Evolutionary conservation across 2,797 vertebrate species (phyloP), one percentile per base, ranked within the genome.

Genomic region (Emydoidea blandingii): DNA sequence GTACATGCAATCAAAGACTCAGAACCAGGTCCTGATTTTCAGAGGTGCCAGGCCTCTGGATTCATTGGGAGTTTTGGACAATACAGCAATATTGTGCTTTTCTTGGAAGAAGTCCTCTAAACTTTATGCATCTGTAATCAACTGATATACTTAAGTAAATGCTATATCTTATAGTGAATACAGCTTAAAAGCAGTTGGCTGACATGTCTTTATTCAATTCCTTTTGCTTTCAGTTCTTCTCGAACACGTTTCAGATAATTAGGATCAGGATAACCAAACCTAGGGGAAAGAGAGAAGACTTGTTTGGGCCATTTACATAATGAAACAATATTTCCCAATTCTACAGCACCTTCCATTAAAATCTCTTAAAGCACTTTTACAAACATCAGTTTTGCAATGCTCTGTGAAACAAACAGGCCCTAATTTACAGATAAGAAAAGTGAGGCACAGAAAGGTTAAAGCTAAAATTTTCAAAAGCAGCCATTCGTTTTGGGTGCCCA

Each of bases 221-320:
- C 99, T 98, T 99, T 99, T 74, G 97, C 98, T 96, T 98, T 99
- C 96, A 99, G 96, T 95, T 99, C 99, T 49, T 98, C 98, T 94
- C 97, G 98, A 72, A 99, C 98, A 0, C 99, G 98, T 74, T 89
- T 94, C 96, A 99, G 98, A 87, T 99, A 99, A 44, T 90, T 4
- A n/a, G 98, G 95, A 98, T 99, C 99, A 8, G 99, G 99, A 88
- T 99, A 99, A 83, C 99, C 99, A 84, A 98, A 99, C 0, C 99
- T 99, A 97, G 94, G 44, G 97, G 34, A 97, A 95, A 95, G 89
- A 79, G 47, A 92, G 27, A 91, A 88, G 0, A 93, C 80, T 87
- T 85, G 16, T 79, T 93, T 49, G 52, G 82, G 59, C 5, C 87
- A 53, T 59, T 88, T 94, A 56, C 54, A 80, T 59, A 89, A 49